phyloP scores from a whole-genome alignment of 1,140 invertebrate species.

The Schlechtendalia chinensis region DNA sequence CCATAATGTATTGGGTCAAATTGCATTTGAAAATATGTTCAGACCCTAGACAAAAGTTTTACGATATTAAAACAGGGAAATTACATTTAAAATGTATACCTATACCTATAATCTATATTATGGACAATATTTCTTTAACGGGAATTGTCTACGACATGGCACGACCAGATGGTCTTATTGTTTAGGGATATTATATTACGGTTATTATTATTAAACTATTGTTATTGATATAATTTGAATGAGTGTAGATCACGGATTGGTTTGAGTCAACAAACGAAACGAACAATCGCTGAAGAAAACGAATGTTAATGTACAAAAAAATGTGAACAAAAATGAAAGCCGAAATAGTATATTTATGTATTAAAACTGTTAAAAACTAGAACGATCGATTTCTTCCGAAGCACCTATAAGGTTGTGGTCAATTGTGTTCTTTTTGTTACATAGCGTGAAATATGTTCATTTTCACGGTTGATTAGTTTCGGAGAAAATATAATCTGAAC shows the following conservation, averaged over 20 bases:
- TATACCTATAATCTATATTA: too few relatives aligned
- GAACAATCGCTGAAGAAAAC: background rate
- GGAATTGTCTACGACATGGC: too few relatives aligned
- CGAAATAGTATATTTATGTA: background rate
- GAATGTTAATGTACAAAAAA: background rate
- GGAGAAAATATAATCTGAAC: background rate
- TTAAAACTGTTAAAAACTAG: background rate
- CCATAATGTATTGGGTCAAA: background rate
- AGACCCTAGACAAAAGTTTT: background rate
- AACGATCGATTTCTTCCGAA: background rate
- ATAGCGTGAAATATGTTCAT: slow-evolving; percentile 25
- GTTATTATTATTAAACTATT: too few relatives aligned
- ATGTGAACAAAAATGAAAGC: slow-evolving; percentile 24
- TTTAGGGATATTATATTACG: too few relatives aligned
- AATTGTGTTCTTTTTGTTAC: slow-evolving; percentile 6
- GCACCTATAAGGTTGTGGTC: slow-evolving; percentile 26
- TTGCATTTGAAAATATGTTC: background rate
- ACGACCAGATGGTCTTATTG: too few relatives aligned
- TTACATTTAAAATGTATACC: too few relatives aligned
- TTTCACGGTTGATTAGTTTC: slow-evolving; percentile 25
- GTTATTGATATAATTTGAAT: background rate
- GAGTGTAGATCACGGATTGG: background rate
- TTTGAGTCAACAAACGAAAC: background rate
- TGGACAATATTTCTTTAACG: too few relatives aligned
- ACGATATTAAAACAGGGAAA: background rate